These are phyloP conservation scores for Sepiola atlantica DNA, from an alignment of 2,888 invertebrate species.

Conservation along the genomic window DNA sequence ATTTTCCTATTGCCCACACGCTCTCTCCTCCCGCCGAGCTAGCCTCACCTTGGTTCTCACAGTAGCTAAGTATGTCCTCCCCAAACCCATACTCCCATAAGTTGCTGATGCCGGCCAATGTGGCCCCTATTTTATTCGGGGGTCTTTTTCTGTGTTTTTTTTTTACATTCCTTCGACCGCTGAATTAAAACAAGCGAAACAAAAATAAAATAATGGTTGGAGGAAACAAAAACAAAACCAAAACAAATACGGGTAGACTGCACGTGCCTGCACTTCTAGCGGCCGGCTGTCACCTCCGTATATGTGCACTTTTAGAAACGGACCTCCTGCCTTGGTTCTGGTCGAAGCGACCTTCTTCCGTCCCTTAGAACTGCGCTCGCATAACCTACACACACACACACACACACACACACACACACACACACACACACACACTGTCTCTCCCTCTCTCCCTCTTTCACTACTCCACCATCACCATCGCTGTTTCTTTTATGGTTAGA, in stretches of 20 bases:
- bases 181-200: neutral
- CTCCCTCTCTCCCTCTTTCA: neutral
- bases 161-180: neutral
- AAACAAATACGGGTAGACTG: neutral
- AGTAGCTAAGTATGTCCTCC: neutral
- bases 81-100: neutral
- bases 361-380: neutral
- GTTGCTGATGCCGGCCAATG: neutral
- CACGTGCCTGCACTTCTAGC: conserved; percentile 1
- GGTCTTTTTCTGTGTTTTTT: neutral
- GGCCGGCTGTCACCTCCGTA: neutral
- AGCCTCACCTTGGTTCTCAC: neutral
- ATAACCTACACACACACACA: neutral
- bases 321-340: neutral
- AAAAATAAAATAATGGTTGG: no score
- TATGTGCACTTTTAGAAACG: neutral
- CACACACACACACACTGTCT: no score
- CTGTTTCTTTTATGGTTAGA: neutral
- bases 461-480: neutral
- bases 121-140: neutral
- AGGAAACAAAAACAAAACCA: no score
- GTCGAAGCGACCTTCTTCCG: neutral
- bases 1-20: neutral
- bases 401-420: neutral
- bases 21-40: neutral